A percentile compares a stretch with the other conserved stretches of the same genome.
Evolutionary conservation across 2,113 vertebrate genomes (phyloP).

Genomic region (Bos javanicus): DNA sequence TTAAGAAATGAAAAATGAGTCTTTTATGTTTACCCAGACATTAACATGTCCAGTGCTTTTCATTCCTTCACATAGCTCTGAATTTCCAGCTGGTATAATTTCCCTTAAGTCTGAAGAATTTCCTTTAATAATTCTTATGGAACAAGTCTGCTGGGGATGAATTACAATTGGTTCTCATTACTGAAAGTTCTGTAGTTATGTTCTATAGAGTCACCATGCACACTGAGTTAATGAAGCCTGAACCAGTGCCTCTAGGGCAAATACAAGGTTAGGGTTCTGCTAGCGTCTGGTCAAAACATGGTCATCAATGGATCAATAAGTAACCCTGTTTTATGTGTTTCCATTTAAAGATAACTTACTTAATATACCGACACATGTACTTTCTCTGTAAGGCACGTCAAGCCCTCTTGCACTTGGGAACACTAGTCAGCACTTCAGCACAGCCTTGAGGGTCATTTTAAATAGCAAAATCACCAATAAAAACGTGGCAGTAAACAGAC

Average conservation of each 20-base stretch:
- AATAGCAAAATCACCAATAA: not conserved
- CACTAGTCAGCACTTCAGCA: not conserved
- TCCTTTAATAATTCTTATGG: not conserved
- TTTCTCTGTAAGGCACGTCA: not conserved
- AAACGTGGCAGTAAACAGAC: not conserved
- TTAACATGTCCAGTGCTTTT: not conserved
- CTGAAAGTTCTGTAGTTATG: not conserved
- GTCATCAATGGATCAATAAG: not conserved
- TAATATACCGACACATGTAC: not conserved
- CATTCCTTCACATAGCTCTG: not conserved
- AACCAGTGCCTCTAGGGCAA: not conserved
- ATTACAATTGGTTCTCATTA: constrained; percentile 8
- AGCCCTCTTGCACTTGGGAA: not conserved
- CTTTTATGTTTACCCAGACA: not conserved
- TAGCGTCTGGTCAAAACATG: not conserved
- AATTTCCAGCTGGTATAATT: constrained; percentile 8
- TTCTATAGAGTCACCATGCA: not conserved
- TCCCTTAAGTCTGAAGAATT: not conserved
- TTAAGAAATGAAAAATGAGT: not conserved
- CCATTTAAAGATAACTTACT: not conserved
- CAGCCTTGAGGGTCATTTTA: not conserved
- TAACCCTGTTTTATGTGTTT: not conserved
- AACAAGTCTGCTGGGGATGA: not conserved
- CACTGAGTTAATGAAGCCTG: not conserved
- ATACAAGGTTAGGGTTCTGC: not conserved